Conservation (phyloP, 2,797 vertebrate species). For the Morelia viridis region DNA sequence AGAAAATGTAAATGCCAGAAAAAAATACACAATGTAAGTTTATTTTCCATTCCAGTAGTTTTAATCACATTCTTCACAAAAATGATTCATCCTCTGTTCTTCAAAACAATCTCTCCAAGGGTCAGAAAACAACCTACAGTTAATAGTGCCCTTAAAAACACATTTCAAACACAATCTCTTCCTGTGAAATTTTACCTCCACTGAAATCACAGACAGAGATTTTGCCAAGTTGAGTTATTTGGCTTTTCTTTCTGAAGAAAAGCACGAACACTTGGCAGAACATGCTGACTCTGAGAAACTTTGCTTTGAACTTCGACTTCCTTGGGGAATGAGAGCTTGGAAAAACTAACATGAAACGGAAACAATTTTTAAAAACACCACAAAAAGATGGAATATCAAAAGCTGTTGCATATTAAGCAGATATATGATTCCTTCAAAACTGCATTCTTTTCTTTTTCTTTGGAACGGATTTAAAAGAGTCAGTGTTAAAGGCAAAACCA, state of each 20-base stretch:
- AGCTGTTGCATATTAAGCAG: slow-evolving; percentile 19
- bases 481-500: slow-evolving; percentile 6
- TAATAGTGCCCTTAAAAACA: slow-evolving; percentile 1
- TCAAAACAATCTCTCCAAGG: neutral
- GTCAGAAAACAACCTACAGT: neutral
- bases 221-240: slow-evolving; percentile 17
- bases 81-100: neutral
- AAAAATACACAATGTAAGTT: neutral
- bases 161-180: neutral
- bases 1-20: neutral
- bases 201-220: neutral
- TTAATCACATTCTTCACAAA: neutral
- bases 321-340: slow-evolving; percentile 8
- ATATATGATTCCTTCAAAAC: neutral
- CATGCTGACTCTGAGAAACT: slow-evolving; percentile 18
- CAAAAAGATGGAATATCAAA: slow-evolving; percentile 21
- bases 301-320: slow-evolving; percentile 29
- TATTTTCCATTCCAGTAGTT: neutral
- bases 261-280: slow-evolving; percentile 38
- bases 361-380: neutral
- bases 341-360: slow-evolving; percentile 17
- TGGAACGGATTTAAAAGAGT: slow-evolving; percentile 1
- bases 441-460: slow-evolving; percentile 11
- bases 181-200: slow-evolving; percentile 15
- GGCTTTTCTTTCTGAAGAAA: slow-evolving; percentile 24